Conservation (phyloP, 1,140 invertebrate genomes). For the Ylistrum balloti region DNA sequence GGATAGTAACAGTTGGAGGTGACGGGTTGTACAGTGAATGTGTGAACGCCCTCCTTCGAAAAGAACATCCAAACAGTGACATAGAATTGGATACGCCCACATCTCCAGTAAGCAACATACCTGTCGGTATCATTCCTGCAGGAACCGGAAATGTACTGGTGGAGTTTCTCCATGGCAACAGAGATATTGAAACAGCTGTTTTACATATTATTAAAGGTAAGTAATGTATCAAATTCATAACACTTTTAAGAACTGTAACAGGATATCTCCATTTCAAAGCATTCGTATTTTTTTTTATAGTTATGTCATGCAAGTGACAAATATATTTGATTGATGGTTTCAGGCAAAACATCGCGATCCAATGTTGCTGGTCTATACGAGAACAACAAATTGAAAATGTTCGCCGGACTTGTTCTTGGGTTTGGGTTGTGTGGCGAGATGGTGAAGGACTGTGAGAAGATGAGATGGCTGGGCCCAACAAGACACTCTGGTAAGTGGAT, state of each 20-base stretch:
- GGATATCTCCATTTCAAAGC: too few species aligned
- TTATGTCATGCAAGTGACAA: not conserved
- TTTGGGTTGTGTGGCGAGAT: constrained; percentile 73
- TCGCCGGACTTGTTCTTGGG: constrained; percentile 66
- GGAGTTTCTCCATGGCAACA: constrained; percentile 67
- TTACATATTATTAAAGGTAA: constrained; percentile 63
- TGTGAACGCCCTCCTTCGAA: constrained; percentile 61
- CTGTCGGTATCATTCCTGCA: constrained; percentile 72
- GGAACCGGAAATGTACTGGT: constrained; percentile 67
- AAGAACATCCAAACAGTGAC: constrained; percentile 58
- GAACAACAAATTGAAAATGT: constrained; percentile 59
- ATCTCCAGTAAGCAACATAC: constrained; percentile 48
- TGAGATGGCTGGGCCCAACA: constrained; percentile 69
- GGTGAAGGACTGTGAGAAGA: constrained; percentile 70
- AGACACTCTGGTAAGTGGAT: constrained; percentile 67
- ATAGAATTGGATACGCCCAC: constrained; percentile 63
- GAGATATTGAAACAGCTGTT: constrained; percentile 66
- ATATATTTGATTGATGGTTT: not conserved
- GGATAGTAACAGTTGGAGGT: constrained; percentile 67
- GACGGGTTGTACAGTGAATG: constrained; percentile 69
- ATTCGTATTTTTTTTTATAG: not conserved
- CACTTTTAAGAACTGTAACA: not conserved
- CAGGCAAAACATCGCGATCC: constrained; percentile 6
- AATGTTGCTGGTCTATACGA: constrained; percentile 69
- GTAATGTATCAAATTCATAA: not conserved